These are phyloP conservation scores for Bucorvus abyssinicus DNA, from an alignment of 2,797 vertebrate genomes.

Conservation along the genomic window DNA sequence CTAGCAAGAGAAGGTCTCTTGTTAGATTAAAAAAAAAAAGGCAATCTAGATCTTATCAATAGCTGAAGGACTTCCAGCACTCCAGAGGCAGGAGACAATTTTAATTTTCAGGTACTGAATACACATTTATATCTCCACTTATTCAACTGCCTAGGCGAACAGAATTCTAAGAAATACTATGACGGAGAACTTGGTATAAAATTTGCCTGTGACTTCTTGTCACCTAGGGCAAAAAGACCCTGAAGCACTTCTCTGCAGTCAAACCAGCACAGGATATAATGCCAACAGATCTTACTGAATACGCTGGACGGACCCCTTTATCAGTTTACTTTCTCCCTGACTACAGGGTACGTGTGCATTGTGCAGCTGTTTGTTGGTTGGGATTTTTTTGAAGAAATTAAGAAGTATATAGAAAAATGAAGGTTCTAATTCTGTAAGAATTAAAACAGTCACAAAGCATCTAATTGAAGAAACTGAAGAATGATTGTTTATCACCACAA, in stretches of 20 bases:
- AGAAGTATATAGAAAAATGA: neutral
- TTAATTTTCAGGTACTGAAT: neutral
- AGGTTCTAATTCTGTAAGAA: neutral
- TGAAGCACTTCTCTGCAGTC: neutral
- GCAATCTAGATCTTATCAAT: neutral
- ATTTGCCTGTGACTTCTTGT: neutral
- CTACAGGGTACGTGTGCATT: neutral
- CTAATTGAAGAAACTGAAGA: neutral
- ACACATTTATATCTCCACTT: neutral
- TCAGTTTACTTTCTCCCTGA: neutral
- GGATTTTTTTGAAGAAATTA: neutral
- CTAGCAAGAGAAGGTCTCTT: neutral
- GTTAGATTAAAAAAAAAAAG: neutral
- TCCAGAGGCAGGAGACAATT: neutral
- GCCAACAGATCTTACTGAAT: neutral
- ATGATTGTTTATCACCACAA: neutral
- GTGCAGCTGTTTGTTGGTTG: neutral
- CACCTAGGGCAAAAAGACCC: neutral
- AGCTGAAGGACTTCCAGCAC: neutral
- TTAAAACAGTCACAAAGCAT: neutral
- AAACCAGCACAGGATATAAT: neutral
- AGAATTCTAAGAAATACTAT: neutral
- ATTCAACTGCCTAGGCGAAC: neutral
- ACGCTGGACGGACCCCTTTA: neutral
- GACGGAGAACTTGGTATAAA: neutral